Conservation (phyloP, 1,140 invertebrate species). For the Ganaspis sp. region DNA sequence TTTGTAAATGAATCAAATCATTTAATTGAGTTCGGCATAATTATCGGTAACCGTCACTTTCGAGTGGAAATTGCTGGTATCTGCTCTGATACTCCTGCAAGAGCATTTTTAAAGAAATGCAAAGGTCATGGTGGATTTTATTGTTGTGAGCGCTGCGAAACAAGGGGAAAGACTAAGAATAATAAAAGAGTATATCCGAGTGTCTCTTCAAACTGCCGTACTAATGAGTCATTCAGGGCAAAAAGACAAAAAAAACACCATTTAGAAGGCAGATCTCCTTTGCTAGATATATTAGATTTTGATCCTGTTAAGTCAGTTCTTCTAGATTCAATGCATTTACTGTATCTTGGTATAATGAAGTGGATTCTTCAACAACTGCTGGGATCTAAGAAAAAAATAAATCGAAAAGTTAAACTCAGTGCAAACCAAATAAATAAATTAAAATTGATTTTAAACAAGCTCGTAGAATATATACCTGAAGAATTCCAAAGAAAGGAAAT, state of each 20-base stretch:
- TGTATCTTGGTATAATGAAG: constrained; percentile 38
- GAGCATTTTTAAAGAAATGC: constrained; percentile 33
- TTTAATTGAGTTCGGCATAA: background rate
- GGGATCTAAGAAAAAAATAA: constrained; percentile 34
- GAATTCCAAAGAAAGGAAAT: constrained; percentile 42
- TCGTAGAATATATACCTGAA: constrained; percentile 33
- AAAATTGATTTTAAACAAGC: constrained; percentile 2
- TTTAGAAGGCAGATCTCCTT: constrained; percentile 11
- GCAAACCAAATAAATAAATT: background rate
- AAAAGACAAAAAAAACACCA: background rate
- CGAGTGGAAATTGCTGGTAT: background rate
- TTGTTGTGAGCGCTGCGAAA: constrained; percentile 36
- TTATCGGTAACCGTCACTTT: background rate
- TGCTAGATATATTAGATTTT: constrained; percentile 36
- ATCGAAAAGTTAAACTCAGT: constrained; percentile 30
- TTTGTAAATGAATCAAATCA: background rate
- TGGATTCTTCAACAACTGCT: constrained; percentile 39
- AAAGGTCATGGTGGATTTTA: constrained; percentile 37
- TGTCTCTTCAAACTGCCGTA: background rate
- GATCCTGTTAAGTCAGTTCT: constrained; percentile 36
- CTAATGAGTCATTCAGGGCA: background rate
- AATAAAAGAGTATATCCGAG: constrained; percentile 32
- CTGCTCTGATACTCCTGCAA: background rate
- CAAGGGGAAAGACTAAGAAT: background rate
- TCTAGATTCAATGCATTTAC: constrained; percentile 43